Base-by-base conservation (phyloP, 2,113 vertebrate species). In the Phyllopteryx taeniolatus region DNA sequence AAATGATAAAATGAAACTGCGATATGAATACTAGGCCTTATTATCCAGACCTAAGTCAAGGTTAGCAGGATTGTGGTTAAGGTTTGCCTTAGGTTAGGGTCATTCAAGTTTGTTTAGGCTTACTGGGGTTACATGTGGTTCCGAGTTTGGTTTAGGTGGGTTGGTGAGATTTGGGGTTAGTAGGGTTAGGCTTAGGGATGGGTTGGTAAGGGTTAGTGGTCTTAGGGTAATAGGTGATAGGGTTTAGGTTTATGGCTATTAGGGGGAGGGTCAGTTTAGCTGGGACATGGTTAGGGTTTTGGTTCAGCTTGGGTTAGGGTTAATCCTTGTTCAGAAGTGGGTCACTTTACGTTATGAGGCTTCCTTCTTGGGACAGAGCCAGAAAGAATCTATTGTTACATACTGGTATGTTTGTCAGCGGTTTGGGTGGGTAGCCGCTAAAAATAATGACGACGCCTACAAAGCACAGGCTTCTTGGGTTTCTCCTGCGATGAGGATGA, bases 311-410 rank as follows among this genome's bases (percentile, higher is more conserved):
- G 20, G 59, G 6, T 35, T 17, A 17, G 59, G 6, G 31, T 33
- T 19, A 61, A 22, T n/a, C 19, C 73, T 47, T 33, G 71, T 67
- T 20, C 64, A 43, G 43, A 87, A 83, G 72, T 75, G 60, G 73
- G 76, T 76, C 80, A 80, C 68, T 75, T 79, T 69, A 69, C 43
- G 31, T 75, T 70, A 62, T 74, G 68, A 84, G 81, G 71, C 83
- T 72, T 86, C 76, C 82, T 74, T 73, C 56, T 78, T 71, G 72
- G 57, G 68, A 79, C 63, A 9, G 31, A 75, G 73, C 17, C 75
- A 73, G 67, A 57, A 65, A 59, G 8, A 70, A 60, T 79, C 72
- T 67, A 67, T 81, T 84, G 80, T 71, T 87, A 67, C 72, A 66
- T 53, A 39, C 43, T 17, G 7, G 14, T 75, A 76, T 69, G 51